phyloP scores from a whole-genome alignment of 2,888 invertebrate genomes.

The Meiosimyza decipiens region DNA sequence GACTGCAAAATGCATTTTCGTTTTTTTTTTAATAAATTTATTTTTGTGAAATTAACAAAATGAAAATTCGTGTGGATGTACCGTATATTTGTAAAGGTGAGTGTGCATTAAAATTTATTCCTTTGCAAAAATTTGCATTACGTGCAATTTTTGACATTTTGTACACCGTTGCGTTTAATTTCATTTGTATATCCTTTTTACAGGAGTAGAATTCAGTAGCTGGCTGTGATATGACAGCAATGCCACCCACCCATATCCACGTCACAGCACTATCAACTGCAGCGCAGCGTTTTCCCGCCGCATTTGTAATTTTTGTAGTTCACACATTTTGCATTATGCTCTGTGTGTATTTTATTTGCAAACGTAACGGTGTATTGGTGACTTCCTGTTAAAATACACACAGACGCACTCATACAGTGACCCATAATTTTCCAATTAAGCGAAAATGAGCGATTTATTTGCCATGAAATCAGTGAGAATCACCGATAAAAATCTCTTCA shows the following conservation, averaged over 20 bases:
- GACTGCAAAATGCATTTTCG: conserved; percentile 31
- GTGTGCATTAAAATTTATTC: conserved; percentile 31
- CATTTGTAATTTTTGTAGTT: conserved; percentile 45
- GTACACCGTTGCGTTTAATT: neutral
- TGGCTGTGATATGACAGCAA: neutral
- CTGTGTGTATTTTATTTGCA: neutral
- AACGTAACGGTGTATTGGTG: neutral
- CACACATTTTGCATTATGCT: conserved; percentile 45
- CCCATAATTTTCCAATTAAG: conserved; percentile 68
- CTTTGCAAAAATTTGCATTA: conserved; percentile 25
- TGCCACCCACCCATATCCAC: neutral
- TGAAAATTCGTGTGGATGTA: conserved; percentile 12
- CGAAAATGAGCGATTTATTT: conserved; percentile 68
- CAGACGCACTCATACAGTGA: neutral
- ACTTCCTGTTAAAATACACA: conserved; percentile 3
- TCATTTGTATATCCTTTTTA: neutral
- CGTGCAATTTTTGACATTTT: conserved; percentile 31
- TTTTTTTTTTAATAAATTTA: neutral
- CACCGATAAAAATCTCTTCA: conserved; percentile 67
- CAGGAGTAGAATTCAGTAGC: neutral
- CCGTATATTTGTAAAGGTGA: neutral
- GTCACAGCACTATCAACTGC: neutral
- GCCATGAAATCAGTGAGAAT: conserved; percentile 68
- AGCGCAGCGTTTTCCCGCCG: neutral
- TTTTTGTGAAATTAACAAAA: conserved; percentile 21